These are phyloP conservation scores for Pogonognathellus flavescens DNA, from an alignment of 1,140 invertebrate genomes.

Conservation along the genomic window DNA sequence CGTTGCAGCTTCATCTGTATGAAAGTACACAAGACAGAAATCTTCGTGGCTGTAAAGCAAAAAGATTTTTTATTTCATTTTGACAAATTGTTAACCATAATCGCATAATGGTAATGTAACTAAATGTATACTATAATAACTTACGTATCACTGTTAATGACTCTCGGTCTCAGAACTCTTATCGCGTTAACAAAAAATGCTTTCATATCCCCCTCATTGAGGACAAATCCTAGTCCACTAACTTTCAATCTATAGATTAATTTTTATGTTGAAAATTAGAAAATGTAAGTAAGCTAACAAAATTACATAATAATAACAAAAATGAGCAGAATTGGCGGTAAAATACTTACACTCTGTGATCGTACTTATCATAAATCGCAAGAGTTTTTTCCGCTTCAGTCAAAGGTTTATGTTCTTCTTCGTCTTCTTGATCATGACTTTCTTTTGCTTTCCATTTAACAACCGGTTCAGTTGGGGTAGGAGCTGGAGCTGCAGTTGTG, in stretches of 20 bases:
- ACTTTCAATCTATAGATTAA: constrained; percentile 35
- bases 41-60: constrained; percentile 22
- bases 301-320: no score
- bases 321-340: not conserved
- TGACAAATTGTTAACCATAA: no score
- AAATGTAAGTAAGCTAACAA: not conserved
- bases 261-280: not conserved
- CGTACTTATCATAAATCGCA: not conserved
- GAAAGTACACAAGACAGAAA: constrained; percentile 29
- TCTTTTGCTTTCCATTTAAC: no score
- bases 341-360: constrained; percentile 2
- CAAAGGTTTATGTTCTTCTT: no score
- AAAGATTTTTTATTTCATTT: no score
- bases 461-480: no score
- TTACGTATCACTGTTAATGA: not conserved
- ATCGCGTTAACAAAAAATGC: constrained; percentile 11
- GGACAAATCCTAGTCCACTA: not conserved
- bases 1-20: constrained; percentile 44
- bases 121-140: no score
- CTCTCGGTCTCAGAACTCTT: constrained; percentile 12
- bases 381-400: not conserved
- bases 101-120: no score
- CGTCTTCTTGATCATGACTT: no score
- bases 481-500: not conserved
- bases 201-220: constrained; percentile 35